Evolutionary conservation across 2,797 vertebrate genomes (phyloP), one percentile per base, ranked within the genome.

Genomic region (Amazona finschi): DNA sequence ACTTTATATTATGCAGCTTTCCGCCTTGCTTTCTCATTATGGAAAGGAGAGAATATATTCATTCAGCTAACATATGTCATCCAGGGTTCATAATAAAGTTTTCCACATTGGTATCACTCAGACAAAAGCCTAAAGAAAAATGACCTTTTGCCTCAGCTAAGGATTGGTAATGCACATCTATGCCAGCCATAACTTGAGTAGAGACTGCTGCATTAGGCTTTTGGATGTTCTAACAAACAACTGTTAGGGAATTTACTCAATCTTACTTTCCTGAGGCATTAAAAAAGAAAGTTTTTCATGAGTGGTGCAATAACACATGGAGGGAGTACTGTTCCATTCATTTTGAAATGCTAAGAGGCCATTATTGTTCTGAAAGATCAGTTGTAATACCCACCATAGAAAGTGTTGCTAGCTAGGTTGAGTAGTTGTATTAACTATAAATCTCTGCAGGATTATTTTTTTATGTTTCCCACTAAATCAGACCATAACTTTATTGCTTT

Each of bases 121-220:
- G 64, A 65, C 12, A 79, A 53, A 89, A 87, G 9, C n/a, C 33
- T 57, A 28, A 85, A 70, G 28, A 64, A 82, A 73, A 62, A 52
- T 31, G 0, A 38, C 31, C 10, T 83, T 89, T 79, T 83, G 44
- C 30, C 15, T 53, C 38, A 60, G 27, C 16, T 43, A 31, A 43
- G n/a, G 11, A 15, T 76, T 0, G 1, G 61, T 62, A 75, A 18
- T n/a, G 8, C 31, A 24, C 7, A 7, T 38, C 33, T 62, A 0
- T 64, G 27, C 31, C 17, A 39, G 30, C 17, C 2, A 1, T 67
- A 60, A 25, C 52, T 92, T 20, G 30, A 43, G 22, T 30, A 71
- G 33, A 67, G 12, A 27, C 55, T 64, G 22, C 57, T 90, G 41
- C 31, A 28, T 58, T 78, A 36, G 87, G 41, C 28, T 58, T 81